Evolutionary conservation across 2,888 invertebrate genomes (phyloP).

Genomic region (Heliconius cydno): DNA sequence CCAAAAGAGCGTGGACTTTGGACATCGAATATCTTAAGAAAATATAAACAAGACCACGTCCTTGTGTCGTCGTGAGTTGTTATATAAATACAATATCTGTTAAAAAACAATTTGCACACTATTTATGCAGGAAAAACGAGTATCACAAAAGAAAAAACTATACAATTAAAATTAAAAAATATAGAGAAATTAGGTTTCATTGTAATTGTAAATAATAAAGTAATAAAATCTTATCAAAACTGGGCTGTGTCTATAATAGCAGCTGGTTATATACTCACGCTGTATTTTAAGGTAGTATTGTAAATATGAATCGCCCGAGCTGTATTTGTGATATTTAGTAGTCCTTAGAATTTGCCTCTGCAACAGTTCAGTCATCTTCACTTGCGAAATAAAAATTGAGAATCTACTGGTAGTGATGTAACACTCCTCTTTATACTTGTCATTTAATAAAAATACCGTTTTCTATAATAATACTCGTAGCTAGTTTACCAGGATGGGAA

Average conservation of each 20-base stretch:
- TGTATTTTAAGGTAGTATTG: neutral
- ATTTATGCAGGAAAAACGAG: neutral
- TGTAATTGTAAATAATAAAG: neutral
- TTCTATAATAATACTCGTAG: neutral
- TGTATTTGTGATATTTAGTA: constrained; percentile 15
- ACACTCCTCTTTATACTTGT: neutral
- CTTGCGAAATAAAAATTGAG: neutral
- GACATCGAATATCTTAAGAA: neutral
- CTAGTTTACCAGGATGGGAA: neutral
- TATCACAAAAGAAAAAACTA: neutral
- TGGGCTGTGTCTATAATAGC: constrained; percentile 1
- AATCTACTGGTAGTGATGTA: neutral
- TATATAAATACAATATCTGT: neutral
- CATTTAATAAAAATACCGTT: neutral
- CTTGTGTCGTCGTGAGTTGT: neutral
- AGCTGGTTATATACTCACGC: neutral
- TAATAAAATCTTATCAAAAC: neutral
- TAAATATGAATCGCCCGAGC: constrained; percentile 6
- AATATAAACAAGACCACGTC: neutral
- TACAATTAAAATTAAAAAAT: neutral
- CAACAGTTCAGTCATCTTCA: neutral
- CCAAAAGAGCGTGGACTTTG: too few relatives aligned
- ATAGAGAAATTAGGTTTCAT: neutral
- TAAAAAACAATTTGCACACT: neutral
- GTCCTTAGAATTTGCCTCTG: neutral